These are phyloP conservation scores for Mionectes macconnelli DNA, from an alignment of 2,113 vertebrate genomes.

Conservation along the genomic window DNA sequence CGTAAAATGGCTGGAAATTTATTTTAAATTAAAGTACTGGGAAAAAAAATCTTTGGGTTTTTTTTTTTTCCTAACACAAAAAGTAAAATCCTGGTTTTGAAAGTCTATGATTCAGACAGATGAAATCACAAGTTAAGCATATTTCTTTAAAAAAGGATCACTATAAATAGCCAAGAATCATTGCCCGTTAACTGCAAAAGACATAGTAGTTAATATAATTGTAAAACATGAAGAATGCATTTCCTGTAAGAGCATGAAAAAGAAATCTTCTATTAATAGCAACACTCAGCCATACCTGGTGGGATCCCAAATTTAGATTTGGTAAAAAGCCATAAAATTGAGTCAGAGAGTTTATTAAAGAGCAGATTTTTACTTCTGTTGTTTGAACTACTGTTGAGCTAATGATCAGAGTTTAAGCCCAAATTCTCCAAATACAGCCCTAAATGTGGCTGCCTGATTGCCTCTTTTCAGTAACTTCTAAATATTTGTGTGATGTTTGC, in stretches of 20 bases:
- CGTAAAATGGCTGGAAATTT: neutral
- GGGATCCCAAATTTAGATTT: conserved; percentile 32
- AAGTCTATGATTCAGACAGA: neutral
- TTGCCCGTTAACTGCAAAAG: neutral
- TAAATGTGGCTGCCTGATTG: neutral
- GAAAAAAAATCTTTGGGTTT: neutral
- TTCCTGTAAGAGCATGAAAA: conserved; percentile 18
- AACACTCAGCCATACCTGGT: conserved; percentile 3
- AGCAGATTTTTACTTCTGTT: conserved; percentile 17
- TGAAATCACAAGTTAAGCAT: neutral
- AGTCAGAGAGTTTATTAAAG: conserved; percentile 29
- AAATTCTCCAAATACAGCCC: neutral
- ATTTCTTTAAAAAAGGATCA: neutral
- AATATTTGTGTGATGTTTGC: neutral
- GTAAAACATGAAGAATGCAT: conserved; percentile 33
- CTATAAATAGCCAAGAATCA: neutral
- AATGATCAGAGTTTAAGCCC: neutral
- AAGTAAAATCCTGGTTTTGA: neutral
- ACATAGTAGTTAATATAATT: conserved; percentile 7
- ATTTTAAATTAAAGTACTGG: neutral
- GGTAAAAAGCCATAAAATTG: conserved; percentile 23
- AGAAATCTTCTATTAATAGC: conserved; percentile 30
- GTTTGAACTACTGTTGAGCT: conserved; percentile 24
- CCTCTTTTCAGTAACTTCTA: neutral
- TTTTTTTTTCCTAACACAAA: neutral